phyloP scores from a whole-genome alignment of 2,113 vertebrate species.

The Podiceps cristatus region DNA sequence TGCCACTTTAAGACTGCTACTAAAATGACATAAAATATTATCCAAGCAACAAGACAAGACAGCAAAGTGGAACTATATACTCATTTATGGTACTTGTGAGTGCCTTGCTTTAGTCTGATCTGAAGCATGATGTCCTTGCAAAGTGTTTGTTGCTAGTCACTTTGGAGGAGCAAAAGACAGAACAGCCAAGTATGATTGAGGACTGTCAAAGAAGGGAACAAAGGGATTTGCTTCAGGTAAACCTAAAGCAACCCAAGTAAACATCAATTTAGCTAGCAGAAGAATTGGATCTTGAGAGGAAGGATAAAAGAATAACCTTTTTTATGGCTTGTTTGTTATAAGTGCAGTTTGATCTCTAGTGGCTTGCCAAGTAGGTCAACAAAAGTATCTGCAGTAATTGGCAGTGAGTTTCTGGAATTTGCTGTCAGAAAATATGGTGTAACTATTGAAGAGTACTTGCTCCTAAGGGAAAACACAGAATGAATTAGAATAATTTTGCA shows the following conservation, averaged over 20 bases:
- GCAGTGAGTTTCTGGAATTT: constrained; percentile 32
- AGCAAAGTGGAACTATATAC: not conserved
- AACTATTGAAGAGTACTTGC: not conserved
- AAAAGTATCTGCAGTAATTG: constrained; percentile 58
- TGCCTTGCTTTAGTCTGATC: not conserved
- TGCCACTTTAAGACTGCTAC: not conserved
- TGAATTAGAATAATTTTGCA: constrained; percentile 23
- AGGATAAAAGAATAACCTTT: constrained; percentile 47
- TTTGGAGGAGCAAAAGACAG: constrained; percentile 4
- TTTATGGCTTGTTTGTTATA: constrained; percentile 35
- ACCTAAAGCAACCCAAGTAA: constrained; percentile 30
- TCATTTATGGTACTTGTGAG: not conserved
- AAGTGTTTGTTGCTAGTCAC: not conserved
- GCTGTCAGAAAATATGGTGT: constrained; percentile 3
- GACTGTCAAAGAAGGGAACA: constrained; percentile 37
- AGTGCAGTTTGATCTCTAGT: constrained; percentile 44
- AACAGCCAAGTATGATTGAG: not conserved
- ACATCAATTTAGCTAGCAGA: constrained; percentile 50
- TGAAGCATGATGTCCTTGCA: constrained; percentile 28
- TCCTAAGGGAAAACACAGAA: constrained; percentile 9
- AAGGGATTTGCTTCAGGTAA: constrained; percentile 59
- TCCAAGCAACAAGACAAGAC: not conserved
- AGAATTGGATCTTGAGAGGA: constrained; percentile 48
- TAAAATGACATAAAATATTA: not conserved
- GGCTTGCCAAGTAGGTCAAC: constrained; percentile 47